Evolutionary conservation across 2,888 invertebrate genomes (phyloP).

Genomic region (Dusona sp.): DNA sequence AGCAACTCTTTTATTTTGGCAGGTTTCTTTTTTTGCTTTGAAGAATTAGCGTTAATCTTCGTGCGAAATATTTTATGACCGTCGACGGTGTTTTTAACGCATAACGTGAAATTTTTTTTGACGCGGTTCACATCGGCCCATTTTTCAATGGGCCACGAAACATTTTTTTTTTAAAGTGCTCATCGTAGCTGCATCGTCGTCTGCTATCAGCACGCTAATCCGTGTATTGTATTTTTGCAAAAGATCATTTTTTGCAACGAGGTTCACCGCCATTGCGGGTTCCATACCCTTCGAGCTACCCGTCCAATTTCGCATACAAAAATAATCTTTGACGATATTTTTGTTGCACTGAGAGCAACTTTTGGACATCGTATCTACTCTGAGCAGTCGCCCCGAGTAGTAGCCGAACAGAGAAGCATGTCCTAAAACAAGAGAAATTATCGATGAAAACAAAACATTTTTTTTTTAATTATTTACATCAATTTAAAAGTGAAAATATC

Average conservation of each 20-base stretch:
- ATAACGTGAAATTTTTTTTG: not conserved
- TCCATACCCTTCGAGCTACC: constrained; percentile 32
- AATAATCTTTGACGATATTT: constrained; percentile 3
- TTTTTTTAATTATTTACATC: not conserved
- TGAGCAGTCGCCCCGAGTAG: not conserved
- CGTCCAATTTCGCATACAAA: constrained; percentile 13
- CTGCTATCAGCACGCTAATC: constrained; percentile 21
- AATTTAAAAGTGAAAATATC: not conserved
- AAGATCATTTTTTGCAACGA: constrained; percentile 18
- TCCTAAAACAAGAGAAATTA: not conserved
- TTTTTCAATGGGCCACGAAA: constrained; percentile 23
- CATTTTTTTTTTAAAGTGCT: constrained; percentile 27
- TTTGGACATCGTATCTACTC: constrained; percentile 25
- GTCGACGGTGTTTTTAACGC: not conserved
- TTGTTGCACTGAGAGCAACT: constrained; percentile 18
- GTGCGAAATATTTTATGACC: not conserved
- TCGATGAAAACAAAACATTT: not conserved
- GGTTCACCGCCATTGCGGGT: constrained; percentile 22
- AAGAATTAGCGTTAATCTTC: not conserved
- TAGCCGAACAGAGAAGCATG: constrained; percentile 11
- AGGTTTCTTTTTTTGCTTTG: not conserved
- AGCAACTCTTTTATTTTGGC: not conserved
- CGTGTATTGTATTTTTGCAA: not conserved
- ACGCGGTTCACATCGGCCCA: constrained; percentile 21
- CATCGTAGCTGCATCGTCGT: constrained; percentile 26